phyloP scores from a whole-genome alignment of 2,113 vertebrate genomes.

The Lepisosteus osseus region DNA sequence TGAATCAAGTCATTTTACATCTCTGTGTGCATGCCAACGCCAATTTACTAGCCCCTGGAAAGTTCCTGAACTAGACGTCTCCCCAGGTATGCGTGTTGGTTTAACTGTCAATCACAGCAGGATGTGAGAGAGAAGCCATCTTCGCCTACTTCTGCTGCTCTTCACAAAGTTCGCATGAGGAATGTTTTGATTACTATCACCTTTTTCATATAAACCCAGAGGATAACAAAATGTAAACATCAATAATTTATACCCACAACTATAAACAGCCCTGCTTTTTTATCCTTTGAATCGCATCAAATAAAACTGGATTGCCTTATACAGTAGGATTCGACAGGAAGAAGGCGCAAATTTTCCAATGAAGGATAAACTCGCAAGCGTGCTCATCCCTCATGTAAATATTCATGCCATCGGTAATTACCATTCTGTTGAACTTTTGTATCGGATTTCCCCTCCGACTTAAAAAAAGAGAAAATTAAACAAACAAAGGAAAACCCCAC shows the following conservation, averaged over 20 bases:
- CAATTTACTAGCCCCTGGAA: constrained; percentile 81
- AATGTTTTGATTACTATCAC: constrained; percentile 39
- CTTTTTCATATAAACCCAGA: constrained; percentile 35
- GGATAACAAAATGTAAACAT: constrained; percentile 44
- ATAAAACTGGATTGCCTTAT: constrained; percentile 28
- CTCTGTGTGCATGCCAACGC: constrained; percentile 82
- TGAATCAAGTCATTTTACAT: constrained; percentile 84
- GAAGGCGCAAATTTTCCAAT: constrained; percentile 22
- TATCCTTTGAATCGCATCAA: constrained; percentile 29
- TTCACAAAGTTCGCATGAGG: constrained; percentile 29
- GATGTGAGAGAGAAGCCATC: constrained; percentile 65
- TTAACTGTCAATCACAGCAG: constrained; percentile 77
- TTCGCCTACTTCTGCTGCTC: constrained; percentile 69
- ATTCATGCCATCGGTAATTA: constrained; percentile 7
- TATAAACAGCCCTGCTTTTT: constrained; percentile 30
- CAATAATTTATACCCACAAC: constrained; percentile 38
- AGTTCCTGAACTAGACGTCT: constrained; percentile 74
- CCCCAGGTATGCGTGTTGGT: constrained; percentile 67
- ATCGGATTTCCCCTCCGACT: neutral
- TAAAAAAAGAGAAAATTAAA: neutral
- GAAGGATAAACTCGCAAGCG: constrained; percentile 9
- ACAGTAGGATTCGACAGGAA: constrained; percentile 23
- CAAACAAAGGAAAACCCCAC: neutral
- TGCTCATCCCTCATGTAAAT: constrained; percentile 15
- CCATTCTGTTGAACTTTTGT: neutral